Percentiles rank a stretch among this genome's conserved stretches.
These are phyloP conservation scores for Neria commutata DNA, from an alignment of 2,888 invertebrate genomes.

Conservation along the genomic window DNA sequence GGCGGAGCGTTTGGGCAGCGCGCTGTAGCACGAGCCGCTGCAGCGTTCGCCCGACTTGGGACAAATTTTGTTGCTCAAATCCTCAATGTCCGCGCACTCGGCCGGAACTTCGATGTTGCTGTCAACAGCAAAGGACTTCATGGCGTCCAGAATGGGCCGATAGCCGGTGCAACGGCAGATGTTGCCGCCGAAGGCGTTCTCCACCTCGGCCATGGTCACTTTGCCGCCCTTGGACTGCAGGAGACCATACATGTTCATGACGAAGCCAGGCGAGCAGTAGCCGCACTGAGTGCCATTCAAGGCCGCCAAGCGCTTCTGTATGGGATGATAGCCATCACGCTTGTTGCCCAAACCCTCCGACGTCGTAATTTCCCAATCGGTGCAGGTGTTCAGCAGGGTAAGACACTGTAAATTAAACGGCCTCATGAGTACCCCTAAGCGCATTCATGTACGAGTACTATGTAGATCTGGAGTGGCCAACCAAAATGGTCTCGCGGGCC, in stretches of 20 bases:
- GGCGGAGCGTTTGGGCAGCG: background rate
- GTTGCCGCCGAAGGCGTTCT: constrained; percentile 78
- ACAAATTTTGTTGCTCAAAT: constrained; percentile 60
- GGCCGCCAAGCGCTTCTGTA: constrained; percentile 69
- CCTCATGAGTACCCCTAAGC: too few species aligned
- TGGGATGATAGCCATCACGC: constrained; percentile 71
- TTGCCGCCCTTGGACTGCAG: constrained; percentile 63
- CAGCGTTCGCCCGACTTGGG: constrained; percentile 59
- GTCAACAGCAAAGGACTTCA: constrained; percentile 75
- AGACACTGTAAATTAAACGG: constrained; percentile 65
- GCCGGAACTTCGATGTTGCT: constrained; percentile 62
- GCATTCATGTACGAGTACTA: too few species aligned
- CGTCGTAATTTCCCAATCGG: constrained; percentile 73
- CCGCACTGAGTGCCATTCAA: constrained; percentile 78
- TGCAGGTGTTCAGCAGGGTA: constrained; percentile 68
- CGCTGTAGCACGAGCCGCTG: constrained; percentile 47
- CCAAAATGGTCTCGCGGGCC: too few species aligned
- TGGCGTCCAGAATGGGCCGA: constrained; percentile 77
- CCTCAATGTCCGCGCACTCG: constrained; percentile 63
- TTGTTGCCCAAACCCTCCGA: constrained; percentile 75
- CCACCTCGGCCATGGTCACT: constrained; percentile 70
- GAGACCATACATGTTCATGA: constrained; percentile 74
- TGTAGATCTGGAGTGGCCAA: too few species aligned
- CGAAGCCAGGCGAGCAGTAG: constrained; percentile 78
- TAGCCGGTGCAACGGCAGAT: constrained; percentile 84